Percentiles rank a stretch among this genome's conserved stretches.
Evolutionary conservation across 2,797 vertebrate species (phyloP).

Genomic region (Carduelis carduelis): DNA sequence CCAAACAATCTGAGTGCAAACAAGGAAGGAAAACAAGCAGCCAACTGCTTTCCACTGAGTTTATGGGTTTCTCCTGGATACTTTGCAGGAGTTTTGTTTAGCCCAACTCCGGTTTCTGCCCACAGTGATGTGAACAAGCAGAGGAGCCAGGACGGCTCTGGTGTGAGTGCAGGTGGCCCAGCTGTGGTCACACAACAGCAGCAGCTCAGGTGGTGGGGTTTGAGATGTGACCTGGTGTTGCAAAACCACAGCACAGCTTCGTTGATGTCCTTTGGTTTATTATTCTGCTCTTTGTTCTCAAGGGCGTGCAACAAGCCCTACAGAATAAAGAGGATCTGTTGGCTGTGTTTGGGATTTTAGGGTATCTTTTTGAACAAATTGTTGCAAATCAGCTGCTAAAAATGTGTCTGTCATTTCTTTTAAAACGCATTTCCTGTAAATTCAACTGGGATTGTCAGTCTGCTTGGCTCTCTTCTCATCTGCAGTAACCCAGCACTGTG

Average conservation of each 20-base stretch:
- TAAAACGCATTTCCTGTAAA: neutral
- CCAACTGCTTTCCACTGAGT: neutral
- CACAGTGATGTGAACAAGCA: accelerated
- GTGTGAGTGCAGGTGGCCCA: neutral
- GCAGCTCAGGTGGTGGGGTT: neutral
- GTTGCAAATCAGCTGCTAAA: neutral
- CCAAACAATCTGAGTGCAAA: neutral
- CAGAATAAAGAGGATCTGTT: neutral
- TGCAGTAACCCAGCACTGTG: neutral
- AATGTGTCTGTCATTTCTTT: neutral
- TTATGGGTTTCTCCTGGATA: neutral
- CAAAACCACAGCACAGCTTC: neutral
- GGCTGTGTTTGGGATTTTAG: neutral
- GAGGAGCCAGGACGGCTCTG: accelerated
- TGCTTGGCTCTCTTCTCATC: neutral
- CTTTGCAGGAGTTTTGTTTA: neutral
- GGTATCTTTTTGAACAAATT: neutral
- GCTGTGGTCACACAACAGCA: neutral
- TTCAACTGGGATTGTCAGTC: neutral
- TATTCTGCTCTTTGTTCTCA: neutral
- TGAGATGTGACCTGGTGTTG: neutral
- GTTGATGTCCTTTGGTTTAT: neutral
- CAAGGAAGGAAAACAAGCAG: neutral
- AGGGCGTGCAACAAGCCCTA: neutral
- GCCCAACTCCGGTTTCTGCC: neutral